phyloP scores from a whole-genome alignment of 2,888 invertebrate species.

The Zaprionus lineosus region DNA sequence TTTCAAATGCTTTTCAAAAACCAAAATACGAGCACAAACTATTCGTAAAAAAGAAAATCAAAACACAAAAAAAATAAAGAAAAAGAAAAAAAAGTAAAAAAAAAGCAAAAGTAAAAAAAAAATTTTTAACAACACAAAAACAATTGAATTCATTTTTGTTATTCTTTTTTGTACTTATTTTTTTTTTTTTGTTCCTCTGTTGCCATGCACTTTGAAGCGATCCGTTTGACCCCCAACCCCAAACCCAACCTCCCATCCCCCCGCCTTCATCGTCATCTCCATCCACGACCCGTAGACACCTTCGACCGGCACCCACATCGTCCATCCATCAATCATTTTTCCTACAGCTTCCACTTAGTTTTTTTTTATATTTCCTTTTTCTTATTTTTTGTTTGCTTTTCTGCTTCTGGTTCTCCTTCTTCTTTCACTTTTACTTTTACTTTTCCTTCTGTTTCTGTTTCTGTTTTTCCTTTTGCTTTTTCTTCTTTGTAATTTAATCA shows the following conservation, averaged over 20 bases:
- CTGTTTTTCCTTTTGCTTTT: slow-evolving; percentile 3
- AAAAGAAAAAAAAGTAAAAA: slow-evolving; percentile 6
- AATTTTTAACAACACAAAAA: slow-evolving; percentile 18
- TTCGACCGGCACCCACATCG: slow-evolving; percentile 11
- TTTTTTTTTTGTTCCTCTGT: slow-evolving; percentile 15
- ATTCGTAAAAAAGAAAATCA: slow-evolving; percentile 20
- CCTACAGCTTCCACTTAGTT: slow-evolving; percentile 38
- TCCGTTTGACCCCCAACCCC: slow-evolving; percentile 1
- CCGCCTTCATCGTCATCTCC: too few species aligned
- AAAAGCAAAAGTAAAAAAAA: slow-evolving; percentile 24
- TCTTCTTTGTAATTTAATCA: slow-evolving; percentile 69
- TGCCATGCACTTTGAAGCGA: slow-evolving; percentile 61
- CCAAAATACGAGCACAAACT: slow-evolving; percentile 36
- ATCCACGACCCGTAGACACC: slow-evolving; percentile 19
- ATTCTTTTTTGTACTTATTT: neutral
- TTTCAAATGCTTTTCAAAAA: slow-evolving; percentile 69
- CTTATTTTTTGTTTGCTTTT: too few species aligned
- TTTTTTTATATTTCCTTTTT: slow-evolving; percentile 15
- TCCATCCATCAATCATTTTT: slow-evolving; percentile 66
- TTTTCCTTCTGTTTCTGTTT: slow-evolving; percentile 29
- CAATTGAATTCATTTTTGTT: slow-evolving; percentile 42
- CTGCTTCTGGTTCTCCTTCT: too few species aligned
- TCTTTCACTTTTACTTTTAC: slow-evolving; percentile 62
- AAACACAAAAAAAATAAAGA: slow-evolving; percentile 13
- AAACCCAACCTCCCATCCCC: neutral